phyloP scores from a whole-genome alignment of 2,113 vertebrate genomes.

The Tachysurus vachellii region DNA sequence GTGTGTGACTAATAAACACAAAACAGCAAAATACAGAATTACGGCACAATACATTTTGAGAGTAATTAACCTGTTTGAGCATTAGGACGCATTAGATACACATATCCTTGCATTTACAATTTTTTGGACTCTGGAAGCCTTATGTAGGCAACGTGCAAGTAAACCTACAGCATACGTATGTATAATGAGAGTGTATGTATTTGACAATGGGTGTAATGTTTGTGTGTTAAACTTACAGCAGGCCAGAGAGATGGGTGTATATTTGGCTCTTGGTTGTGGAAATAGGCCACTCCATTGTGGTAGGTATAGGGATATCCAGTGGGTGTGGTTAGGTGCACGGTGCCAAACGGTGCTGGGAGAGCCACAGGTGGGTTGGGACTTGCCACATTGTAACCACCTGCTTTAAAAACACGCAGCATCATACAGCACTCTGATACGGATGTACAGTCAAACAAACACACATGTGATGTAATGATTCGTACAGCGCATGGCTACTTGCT shows the following conservation, averaged over 20 bases:
- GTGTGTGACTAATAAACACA: constrained; percentile 50
- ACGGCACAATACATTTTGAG: neutral
- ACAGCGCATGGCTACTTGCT: constrained; percentile 72
- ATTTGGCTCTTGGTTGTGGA: constrained; percentile 73
- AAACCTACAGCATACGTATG: neutral
- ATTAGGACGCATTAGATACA: neutral
- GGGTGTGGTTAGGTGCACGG: constrained; percentile 80
- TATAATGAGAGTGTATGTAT: neutral
- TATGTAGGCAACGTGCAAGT: neutral
- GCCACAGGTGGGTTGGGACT: constrained; percentile 53
- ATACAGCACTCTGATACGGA: neutral
- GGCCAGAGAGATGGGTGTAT: constrained; percentile 75
- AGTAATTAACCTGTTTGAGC: neutral
- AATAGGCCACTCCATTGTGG: constrained; percentile 87
- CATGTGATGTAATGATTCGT: constrained; percentile 17
- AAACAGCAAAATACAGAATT: constrained; percentile 3
- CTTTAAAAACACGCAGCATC: constrained; percentile 28
- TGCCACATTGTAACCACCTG: constrained; percentile 29
- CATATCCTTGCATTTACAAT: neutral
- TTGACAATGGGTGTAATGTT: neutral
- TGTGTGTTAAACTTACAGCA: constrained; percentile 66
- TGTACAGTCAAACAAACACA: neutral
- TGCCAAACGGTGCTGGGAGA: constrained; percentile 52
- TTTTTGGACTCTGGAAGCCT: neutral
- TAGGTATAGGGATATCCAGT: constrained; percentile 83